Conservation (phyloP, 2,888 invertebrate species). For the Apomyelois bistriatella region DNA sequence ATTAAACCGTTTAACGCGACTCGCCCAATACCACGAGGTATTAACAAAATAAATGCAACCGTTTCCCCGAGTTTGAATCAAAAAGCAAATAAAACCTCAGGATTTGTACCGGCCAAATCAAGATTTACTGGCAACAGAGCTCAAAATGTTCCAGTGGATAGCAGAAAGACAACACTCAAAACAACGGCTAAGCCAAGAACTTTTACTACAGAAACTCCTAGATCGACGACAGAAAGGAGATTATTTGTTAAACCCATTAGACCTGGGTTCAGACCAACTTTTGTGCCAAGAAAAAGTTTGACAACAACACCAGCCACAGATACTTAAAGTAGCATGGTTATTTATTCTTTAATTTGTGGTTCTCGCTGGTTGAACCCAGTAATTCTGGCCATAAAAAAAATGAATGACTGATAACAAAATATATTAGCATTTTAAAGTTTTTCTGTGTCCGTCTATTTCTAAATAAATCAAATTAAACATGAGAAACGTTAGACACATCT, state of each 20-base stretch:
- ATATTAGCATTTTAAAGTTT: slow-evolving; percentile 31
- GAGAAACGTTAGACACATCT: no score
- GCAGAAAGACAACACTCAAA: slow-evolving; percentile 39
- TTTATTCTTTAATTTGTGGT: slow-evolving; percentile 26
- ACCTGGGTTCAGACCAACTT: slow-evolving; percentile 62
- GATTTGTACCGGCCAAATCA: slow-evolving; percentile 54
- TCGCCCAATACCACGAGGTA: slow-evolving; percentile 36
- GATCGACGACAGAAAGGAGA: slow-evolving; percentile 62
- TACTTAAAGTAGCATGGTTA: slow-evolving; percentile 24
- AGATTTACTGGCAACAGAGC: slow-evolving; percentile 56
- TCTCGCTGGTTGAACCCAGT: slow-evolving; percentile 36
- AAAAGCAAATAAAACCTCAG: slow-evolving; percentile 57
- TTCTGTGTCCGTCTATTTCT: slow-evolving; percentile 39
- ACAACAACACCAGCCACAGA: slow-evolving; percentile 45
- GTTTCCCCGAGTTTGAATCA: slow-evolving; percentile 37
- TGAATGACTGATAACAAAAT: slow-evolving; percentile 43
- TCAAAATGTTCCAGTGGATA: slow-evolving; percentile 69
- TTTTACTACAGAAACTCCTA: slow-evolving; percentile 60
- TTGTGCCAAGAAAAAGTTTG: slow-evolving; percentile 53
- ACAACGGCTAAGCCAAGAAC: slow-evolving; percentile 42
- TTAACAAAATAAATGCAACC: slow-evolving; percentile 52
- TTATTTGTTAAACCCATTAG: slow-evolving; percentile 59
- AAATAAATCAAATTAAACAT: not conserved
- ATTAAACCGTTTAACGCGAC: slow-evolving; percentile 57
- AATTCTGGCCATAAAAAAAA: slow-evolving; percentile 51